Base-by-base conservation (phyloP, 2,113 vertebrate genomes). In the Megatriorchis doriae region DNA sequence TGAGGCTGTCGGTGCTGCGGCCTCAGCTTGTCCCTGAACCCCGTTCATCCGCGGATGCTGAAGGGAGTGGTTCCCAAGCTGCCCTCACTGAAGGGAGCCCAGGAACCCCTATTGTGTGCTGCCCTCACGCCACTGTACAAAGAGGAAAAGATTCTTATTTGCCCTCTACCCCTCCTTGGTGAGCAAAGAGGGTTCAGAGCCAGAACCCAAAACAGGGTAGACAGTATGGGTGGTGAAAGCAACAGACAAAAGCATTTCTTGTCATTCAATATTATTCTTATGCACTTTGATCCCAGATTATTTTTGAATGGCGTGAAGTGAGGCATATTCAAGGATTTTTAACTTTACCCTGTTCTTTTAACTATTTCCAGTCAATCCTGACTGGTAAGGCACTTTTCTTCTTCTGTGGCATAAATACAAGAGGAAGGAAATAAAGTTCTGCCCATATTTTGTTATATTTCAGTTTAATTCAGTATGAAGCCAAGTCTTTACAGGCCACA, bases 221-320 rank as follows among this genome's bases (percentile, higher is more conserved):
- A 66, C 32, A 26, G 19, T 63, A 81, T 0, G 20, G 48, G 66
- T 75, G 27, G 53, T 0, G 0, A 95, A 88, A 81, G 26, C 29
- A 81, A 52, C 18, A 88, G 38, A 36, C 17, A 91, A 93, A 92
- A 92, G 9, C 48, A 82, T 75, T 89, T 89, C 40, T 81, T 77
- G 53, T 65, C 29, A 82, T 93, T 87, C 36, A 36, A 22, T 82
- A 91, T 91, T 82, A 88, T 89, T 73, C 81, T 55, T 90, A 53
- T 7, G 20, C 34, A 50, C 55, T 95, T 95, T 94, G 73, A 90
- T 77, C n/a, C 29, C 78, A 91, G 58, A 65, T 91, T 97, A 86
- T 73, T 77, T 95, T 86, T 91, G 9, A 95, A 59, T 58, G 47
- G 40, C 38, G 43, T 91, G 61, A 94, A 72, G 59, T 52, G 45